phyloP scores from a whole-genome alignment of 1,140 invertebrate genomes.

The Euura lappo region DNA sequence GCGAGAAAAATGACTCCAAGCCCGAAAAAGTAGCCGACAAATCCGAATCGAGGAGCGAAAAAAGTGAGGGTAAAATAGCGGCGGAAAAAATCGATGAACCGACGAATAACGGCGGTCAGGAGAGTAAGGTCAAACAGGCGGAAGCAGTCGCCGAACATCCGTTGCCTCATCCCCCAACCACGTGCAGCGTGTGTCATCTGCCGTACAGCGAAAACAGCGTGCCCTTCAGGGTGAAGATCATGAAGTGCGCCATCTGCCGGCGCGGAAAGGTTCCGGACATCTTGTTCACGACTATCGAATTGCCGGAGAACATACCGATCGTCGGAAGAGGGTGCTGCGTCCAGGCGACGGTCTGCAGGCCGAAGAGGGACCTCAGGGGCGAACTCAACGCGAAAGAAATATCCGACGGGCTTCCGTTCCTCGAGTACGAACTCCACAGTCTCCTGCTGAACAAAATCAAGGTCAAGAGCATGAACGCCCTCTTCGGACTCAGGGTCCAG shows the following conservation, averaged over 20 bases:
- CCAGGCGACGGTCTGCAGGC: constrained; percentile 80
- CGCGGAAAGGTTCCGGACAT: constrained; percentile 88
- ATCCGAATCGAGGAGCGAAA: constrained; percentile 10
- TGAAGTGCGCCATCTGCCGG: constrained; percentile 64
- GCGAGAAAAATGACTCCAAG: constrained; percentile 27
- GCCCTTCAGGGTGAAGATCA: constrained; percentile 73
- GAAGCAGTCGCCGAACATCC: constrained; percentile 49
- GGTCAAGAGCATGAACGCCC: constrained; percentile 93
- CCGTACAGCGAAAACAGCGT: constrained; percentile 77
- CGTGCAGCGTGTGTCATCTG: constrained; percentile 74
- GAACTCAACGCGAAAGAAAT: constrained; percentile 94
- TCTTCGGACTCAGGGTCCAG: constrained; percentile 84
- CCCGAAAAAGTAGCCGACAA: constrained; percentile 5
- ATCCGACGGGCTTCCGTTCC: constrained; percentile 89
- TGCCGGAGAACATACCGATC: constrained; percentile 75
- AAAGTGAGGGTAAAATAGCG: constrained; percentile 32
- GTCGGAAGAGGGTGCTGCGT: constrained; percentile 78
- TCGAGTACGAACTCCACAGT: constrained; percentile 95
- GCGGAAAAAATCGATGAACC: constrained; percentile 22
- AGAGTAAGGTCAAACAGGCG: constrained; percentile 45
- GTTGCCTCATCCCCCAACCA: constrained; percentile 23
- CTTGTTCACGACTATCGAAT: constrained; percentile 87
- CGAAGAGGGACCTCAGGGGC: constrained; percentile 79
- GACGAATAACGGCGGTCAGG: constrained; percentile 15
- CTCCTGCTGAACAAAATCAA: constrained; percentile 90